A percentile compares a stretch with the other conserved stretches of the same genome.
Evolutionary conservation across 1,140 invertebrate species (phyloP).

Genomic region (Megalonaias nervosa): DNA sequence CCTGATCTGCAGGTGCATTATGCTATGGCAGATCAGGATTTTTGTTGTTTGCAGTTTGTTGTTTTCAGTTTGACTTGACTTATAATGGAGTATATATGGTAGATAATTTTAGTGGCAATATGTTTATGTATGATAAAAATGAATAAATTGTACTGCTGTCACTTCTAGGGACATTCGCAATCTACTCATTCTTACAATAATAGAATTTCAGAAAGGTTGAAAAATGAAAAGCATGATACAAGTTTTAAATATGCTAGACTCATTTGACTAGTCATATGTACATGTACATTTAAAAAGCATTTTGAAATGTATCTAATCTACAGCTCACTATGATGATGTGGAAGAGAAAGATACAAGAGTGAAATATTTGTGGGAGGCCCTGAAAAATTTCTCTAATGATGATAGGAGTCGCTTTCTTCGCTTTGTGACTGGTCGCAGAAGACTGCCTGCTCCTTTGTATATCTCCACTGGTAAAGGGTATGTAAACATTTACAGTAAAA

Average conservation of each 20-base stretch:
- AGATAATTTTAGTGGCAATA: no score
- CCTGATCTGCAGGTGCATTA: no score
- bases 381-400: slow-evolving; percentile 69
- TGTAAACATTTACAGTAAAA: slow-evolving; percentile 23
- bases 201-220: no score
- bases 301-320: slow-evolving; percentile 16
- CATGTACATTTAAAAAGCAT: neutral
- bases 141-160: no score
- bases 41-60: no score
- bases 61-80: no score
- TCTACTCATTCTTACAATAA: no score
- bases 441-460: slow-evolving; percentile 67
- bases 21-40: no score
- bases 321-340: slow-evolving; percentile 69
- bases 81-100: no score
- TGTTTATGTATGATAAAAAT: no score
- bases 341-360: slow-evolving; percentile 65
- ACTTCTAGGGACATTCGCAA: no score
- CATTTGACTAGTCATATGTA: neutral
- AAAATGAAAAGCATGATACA: no score
- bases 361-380: slow-evolving; percentile 69
- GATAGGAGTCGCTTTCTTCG: slow-evolving; percentile 69
- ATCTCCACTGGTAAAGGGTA: slow-evolving; percentile 67
- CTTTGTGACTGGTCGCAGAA: slow-evolving; percentile 69
- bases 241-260: neutral